Base-by-base conservation (phyloP, 2,797 vertebrate species). In the Sardinella longiceps region DNA sequence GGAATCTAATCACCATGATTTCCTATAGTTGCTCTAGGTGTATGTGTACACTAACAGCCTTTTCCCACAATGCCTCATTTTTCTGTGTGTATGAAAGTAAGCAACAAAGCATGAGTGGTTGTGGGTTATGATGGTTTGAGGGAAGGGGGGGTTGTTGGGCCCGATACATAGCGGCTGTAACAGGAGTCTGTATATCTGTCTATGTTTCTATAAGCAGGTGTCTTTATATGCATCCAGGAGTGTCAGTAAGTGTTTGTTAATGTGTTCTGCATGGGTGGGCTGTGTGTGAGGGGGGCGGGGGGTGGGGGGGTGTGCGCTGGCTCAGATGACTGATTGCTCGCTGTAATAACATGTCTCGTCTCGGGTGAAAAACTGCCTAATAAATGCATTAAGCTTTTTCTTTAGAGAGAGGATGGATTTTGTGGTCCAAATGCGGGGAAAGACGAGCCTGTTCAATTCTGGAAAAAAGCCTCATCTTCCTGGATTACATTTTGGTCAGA, bases 401-500 rank as follows among this genome's bases (percentile, higher is more conserved):
- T n/a, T n/a, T n/a, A n/a, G n/a, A 9, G 45, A 46, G 45, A 46
- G 81, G 84, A 85, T 80, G 80, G 12, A 37, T 86, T 89, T 86
- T 70, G 30, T 12, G 83, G 81, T 82, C 85, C 83, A 74, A 88
- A 88, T 39, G 7, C 37, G 9, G 4, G 39, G 33, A 43, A 39
- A 70, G 63, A 12, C 5, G 10, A 18, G 63, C 88, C 81, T 85
- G 82, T 84, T 53, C 80, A 80, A 77, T 84, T 53, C 77, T 45
- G 43, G 58, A 81, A 81, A 82, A 60, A 46, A 11, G 6, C 14
- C 15, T 1, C 15, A 6, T 74, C 66, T 39, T 74, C 15, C 66
- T 20, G 33, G 7, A 11, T 60, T 28, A 15, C 11, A 20, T 48
- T 84, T 84, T 83, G 90, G 94, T 94, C 94, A 94, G 33, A 90